These are phyloP conservation scores for Oryzias woworae DNA, from an alignment of 2,113 vertebrate genomes.

Conservation along the genomic window DNA sequence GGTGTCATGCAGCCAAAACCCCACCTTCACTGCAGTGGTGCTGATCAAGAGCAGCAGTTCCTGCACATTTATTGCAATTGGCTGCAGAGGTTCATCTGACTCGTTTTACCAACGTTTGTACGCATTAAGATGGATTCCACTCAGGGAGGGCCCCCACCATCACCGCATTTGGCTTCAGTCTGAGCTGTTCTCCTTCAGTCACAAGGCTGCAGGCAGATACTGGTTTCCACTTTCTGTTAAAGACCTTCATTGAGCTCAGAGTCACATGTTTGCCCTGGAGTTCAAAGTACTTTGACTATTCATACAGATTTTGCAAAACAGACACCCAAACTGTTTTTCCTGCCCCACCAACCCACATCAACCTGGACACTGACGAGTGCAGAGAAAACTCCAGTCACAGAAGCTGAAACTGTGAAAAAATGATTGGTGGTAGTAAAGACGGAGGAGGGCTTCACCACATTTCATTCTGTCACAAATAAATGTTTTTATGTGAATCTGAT, in stretches of 20 bases:
- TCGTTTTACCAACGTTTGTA: constrained; percentile 5
- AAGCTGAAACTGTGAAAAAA: too few species aligned
- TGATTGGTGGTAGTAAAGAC: too few species aligned
- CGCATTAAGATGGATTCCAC: constrained; percentile 3
- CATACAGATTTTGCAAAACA: constrained; percentile 6
- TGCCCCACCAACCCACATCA: neutral
- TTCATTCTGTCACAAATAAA: too few species aligned
- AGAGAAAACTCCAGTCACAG: too few species aligned
- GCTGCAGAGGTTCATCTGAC: neutral
- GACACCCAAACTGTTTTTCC: neutral
- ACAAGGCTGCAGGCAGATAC: constrained; percentile 11
- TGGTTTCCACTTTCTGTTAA: constrained; percentile 25
- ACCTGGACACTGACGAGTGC: too few species aligned
- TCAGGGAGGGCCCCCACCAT: neutral
- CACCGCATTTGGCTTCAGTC: neutral
- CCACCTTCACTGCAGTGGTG: too few species aligned
- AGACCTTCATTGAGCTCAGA: constrained; percentile 21
- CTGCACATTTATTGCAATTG: constrained; percentile 15
- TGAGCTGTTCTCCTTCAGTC: constrained; percentile 15
- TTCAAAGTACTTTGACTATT: constrained; percentile 5
- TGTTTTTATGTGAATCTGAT: too few species aligned
- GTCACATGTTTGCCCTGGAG: constrained; percentile 26
- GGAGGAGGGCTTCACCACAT: too few species aligned
- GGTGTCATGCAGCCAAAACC: too few species aligned
- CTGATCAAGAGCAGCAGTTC: neutral